These are phyloP conservation scores for Calliopum simillimum DNA, from an alignment of 2,888 invertebrate genomes.

Conservation along the genomic window DNA sequence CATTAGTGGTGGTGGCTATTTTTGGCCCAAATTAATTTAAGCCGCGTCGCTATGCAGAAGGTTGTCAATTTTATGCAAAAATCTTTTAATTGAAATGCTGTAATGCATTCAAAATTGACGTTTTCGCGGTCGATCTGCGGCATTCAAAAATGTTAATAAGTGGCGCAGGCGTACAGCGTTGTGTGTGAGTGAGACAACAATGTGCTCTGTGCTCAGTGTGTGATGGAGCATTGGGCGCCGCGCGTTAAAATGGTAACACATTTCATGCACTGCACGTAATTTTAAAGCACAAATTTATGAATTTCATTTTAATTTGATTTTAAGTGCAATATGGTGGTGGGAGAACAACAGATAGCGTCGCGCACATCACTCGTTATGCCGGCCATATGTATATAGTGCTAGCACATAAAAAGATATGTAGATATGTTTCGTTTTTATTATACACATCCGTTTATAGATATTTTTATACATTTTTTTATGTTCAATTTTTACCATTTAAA, in stretches of 20 bases:
- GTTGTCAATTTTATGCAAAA: slow-evolving; percentile 31
- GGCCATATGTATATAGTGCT: too few species aligned
- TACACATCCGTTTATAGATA: too few species aligned
- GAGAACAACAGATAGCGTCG: too few species aligned
- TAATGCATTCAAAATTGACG: not conserved
- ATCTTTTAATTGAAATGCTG: slow-evolving; percentile 20
- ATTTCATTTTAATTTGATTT: not conserved
- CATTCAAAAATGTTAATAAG: not conserved
- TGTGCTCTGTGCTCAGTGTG: not conserved
- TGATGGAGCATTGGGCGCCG: not conserved
- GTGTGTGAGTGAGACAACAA: not conserved
- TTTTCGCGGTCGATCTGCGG: not conserved
- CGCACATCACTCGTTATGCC: too few species aligned
- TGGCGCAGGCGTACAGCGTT: not conserved
- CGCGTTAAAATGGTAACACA: not conserved
- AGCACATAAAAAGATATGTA: too few species aligned
- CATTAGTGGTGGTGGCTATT: too few species aligned
- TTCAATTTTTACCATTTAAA: too few species aligned
- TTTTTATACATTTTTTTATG: too few species aligned
- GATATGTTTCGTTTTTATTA: too few species aligned
- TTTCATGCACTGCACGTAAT: slow-evolving; percentile 24
- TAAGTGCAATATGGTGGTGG: too few species aligned
- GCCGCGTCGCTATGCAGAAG: slow-evolving; percentile 12
- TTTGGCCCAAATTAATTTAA: not conserved
- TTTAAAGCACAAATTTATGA: slow-evolving; percentile 10